Evolutionary conservation across 2,888 invertebrate genomes (phyloP).

Genomic region (Eucriotettix oculatus): DNA sequence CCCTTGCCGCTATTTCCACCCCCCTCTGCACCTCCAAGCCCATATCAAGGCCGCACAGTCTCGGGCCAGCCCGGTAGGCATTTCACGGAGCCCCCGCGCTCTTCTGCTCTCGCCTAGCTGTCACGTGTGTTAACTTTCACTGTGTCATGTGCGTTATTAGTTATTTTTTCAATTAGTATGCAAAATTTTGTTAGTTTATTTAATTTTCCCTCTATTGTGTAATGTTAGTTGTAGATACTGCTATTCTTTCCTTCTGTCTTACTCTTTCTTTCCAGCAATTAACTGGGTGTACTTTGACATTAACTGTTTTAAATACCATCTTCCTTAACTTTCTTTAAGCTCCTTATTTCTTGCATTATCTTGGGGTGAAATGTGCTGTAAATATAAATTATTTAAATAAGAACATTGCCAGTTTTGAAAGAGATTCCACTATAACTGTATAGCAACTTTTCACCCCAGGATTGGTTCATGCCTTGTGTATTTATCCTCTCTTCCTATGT

Average conservation of each 20-base stretch:
- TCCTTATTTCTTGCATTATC: slow-evolving; percentile 5
- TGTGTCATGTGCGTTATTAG: slow-evolving; percentile 10
- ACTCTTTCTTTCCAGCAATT: slow-evolving; percentile 14
- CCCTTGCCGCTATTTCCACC: slow-evolving; percentile 99
- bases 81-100: slow-evolving; percentile 13
- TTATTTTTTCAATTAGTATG: slow-evolving; percentile 12
- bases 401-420: neutral
- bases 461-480: slow-evolving; percentile 1
- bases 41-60: slow-evolving; percentile 96
- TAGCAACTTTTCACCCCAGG: slow-evolving; percentile 2
- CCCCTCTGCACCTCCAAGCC: slow-evolving; percentile 98
- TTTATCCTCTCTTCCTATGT: slow-evolving; percentile 8
- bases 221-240: slow-evolving; percentile 10
- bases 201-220: slow-evolving; percentile 9
- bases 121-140: slow-evolving; percentile 10
- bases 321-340: slow-evolving; percentile 3
- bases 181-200: slow-evolving; percentile 12
- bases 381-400: no score
- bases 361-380: slow-evolving; percentile 7
- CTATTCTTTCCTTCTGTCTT: slow-evolving; percentile 13
- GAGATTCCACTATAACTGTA: neutral
- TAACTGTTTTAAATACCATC: slow-evolving; percentile 5
- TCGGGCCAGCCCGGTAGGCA: slow-evolving; percentile 77
- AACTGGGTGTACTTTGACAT: slow-evolving; percentile 12
- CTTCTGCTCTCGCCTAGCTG: slow-evolving; percentile 14